These are phyloP conservation scores for Melanerpes aurifrons DNA, from an alignment of 2,113 vertebrate species.

Conservation along the genomic window DNA sequence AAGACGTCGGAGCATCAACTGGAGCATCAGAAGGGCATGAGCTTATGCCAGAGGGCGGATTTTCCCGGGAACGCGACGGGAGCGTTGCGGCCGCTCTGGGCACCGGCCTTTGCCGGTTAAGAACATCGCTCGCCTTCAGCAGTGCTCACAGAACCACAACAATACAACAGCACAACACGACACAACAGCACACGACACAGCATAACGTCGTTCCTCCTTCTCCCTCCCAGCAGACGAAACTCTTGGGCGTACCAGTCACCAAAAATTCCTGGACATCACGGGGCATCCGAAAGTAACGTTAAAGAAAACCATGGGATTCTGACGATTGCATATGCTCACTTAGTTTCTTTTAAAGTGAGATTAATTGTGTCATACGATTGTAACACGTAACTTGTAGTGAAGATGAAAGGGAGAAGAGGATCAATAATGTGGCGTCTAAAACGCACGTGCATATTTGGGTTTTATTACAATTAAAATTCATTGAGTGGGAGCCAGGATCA, in stretches of 20 bases:
- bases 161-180: background rate
- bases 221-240: background rate
- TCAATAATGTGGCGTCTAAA: background rate
- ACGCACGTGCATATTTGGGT: conserved; percentile 1
- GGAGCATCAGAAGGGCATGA: background rate
- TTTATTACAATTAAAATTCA: conserved; percentile 48
- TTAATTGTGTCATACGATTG: background rate
- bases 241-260: background rate
- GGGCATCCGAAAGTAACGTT: background rate
- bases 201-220: background rate
- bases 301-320: background rate
- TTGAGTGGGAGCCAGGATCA: conserved; percentile 3
- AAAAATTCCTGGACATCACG: background rate
- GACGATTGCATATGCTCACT: background rate
- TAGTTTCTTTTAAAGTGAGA: background rate
- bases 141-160: background rate
- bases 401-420: conserved; percentile 20
- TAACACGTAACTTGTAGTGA: background rate
- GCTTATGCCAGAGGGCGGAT: background rate
- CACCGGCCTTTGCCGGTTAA: background rate
- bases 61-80: background rate
- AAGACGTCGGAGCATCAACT: background rate
- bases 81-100: background rate
- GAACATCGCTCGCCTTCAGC: background rate
- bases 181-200: background rate